Evolutionary conservation across 2,797 vertebrate species (phyloP), one percentile per base, ranked within the genome.

Genomic region (Galaxias olidus): DNA sequence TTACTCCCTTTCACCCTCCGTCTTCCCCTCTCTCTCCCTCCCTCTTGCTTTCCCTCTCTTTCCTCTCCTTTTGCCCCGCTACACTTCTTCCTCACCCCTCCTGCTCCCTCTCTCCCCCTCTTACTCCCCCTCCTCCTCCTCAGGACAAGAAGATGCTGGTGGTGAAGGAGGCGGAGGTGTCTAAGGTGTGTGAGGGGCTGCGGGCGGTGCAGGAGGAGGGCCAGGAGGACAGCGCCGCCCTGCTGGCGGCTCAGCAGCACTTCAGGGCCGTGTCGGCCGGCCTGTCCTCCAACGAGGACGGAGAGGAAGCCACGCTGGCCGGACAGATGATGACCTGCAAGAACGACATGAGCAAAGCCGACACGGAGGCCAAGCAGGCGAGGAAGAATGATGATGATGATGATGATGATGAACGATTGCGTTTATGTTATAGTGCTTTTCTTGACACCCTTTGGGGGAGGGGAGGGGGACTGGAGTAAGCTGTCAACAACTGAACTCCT

Each of bases 271-370:
- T 98, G 45, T 98, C 95, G 0, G 93, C 96, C 0, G 96, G 97
- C 11, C 88, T 96, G 18, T 96, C 95, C 18, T 93, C 90, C 66
- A 97, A 84, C n/a, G 95, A 93, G 46, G 90, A 94, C 1, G 97
- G 95, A 20, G 91, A 93, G 71, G 95, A 94, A 71, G 93, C 92
- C 49, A 96, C 95, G 0, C 83, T 98, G 43, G 94, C 95, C 9
- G 95, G 84, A 1, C 97, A 98, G 71, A 96, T 99, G 95, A 95
- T 98, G 93, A 74, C 90, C 56, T 98, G 96, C 89, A 98, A 98
- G 86, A 96, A 94, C 53, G 95, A 98, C 59, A 96, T 95, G 57
- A 96, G 94, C 87, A 97, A 96, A 84, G 94, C 95, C 0, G 91
- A 91, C 57, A 98, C 96, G 0, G 96, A 98, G 73, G 93, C 94